Evolutionary conservation across 1,140 invertebrate genomes (phyloP), one percentile per base, ranked within the genome.

Genomic region (Apis florea): DNA sequence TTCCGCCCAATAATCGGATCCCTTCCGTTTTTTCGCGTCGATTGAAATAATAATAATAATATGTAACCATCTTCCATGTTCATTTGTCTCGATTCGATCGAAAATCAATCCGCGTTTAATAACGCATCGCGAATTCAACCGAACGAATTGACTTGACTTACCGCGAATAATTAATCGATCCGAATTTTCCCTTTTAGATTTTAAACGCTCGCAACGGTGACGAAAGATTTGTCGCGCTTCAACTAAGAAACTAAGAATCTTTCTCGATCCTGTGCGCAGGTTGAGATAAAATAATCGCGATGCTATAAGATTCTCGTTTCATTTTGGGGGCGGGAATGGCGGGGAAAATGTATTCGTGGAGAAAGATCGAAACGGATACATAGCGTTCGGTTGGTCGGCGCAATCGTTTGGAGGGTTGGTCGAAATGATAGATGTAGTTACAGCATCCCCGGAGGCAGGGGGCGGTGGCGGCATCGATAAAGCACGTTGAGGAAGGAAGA

Each of bases 401-500:
- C 85, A 85, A 90, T 83, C 79, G 82, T 56, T 47, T 56, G 53
- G 66, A 67, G 75, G 83, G 73, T 85, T 76, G 63, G 83, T 51
- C 63, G 85, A 88, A 86, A 89, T 89, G 88, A 89, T 89, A 89
- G 88, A 89, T 89, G 88, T 89, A 82, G 15, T 40, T 40, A 54
- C 67, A 87, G 85, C 87, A 87, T 89, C 88, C 85, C 87, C 71
- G 64, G 59, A 49, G 26, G 51, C 74, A 70, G 72, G 63, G 85
- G 79, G 71, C 77, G 84, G 80, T 85, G 79, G 71, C 77, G 84
- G 80, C 87, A 82, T 88, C 80, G 70, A 81, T 68, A 73, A 56
- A 79, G 78, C 73, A 69, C 80, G 72, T 66, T 63, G 66, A n/a
- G n/a, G 81, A 67, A 21, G 70, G 84, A 83, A 87, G 74, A 81